Evolutionary conservation across 2,888 invertebrate species (phyloP).

Genomic region (Spisula solida): DNA sequence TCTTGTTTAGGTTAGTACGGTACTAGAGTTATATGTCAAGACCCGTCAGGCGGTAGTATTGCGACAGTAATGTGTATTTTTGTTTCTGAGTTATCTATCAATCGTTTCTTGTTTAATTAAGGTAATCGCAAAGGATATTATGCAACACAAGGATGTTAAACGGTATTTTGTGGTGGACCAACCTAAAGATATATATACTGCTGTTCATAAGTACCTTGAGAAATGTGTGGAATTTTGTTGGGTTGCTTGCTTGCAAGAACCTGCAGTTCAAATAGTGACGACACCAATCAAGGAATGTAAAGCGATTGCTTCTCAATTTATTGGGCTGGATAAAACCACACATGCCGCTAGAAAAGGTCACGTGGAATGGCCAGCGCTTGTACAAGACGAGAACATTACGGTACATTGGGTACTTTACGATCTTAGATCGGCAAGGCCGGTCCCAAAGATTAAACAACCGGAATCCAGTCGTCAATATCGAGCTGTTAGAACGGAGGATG

Average conservation of each 20-base stretch:
- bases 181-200: not conserved
- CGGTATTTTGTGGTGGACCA: not conserved
- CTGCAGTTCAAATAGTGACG: conserved; percentile 39
- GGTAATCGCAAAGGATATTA: not conserved
- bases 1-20: too few species aligned
- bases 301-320: conserved; percentile 36
- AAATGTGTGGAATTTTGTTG: conserved; percentile 57
- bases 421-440: not conserved
- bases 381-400: conserved; percentile 35
- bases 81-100: too few species aligned
- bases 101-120: not conserved
- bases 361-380: conserved; percentile 63
- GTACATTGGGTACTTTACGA: conserved; percentile 49
- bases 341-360: not conserved
- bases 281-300: conserved; percentile 51
- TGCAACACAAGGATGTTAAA: not conserved
- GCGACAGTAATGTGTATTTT: too few species aligned
- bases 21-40: too few species aligned
- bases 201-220: conserved; percentile 39
- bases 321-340: conserved; percentile 7
- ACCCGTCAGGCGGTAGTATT: too few species aligned
- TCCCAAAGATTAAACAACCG: not conserved
- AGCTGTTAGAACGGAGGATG: not conserved
- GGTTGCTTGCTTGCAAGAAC: conserved; percentile 48
- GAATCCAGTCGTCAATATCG: conserved; percentile 8